Conservation (phyloP, 2,888 invertebrate species). For the Ornithoptera alexandrae region DNA sequence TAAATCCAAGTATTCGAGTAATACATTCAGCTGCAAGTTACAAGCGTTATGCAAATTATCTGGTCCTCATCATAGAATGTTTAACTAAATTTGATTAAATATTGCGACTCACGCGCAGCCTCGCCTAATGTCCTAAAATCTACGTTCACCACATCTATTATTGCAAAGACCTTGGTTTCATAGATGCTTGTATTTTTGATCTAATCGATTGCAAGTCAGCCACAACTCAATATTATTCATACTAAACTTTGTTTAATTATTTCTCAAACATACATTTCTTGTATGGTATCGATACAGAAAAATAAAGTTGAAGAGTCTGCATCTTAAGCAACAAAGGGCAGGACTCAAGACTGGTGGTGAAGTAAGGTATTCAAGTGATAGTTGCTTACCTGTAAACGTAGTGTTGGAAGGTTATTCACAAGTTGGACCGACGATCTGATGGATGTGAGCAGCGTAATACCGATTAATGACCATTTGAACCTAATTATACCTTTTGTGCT, state of each 20-base stretch:
- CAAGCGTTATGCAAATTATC: not conserved
- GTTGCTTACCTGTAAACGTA: no score
- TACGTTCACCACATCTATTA: constrained; percentile 18
- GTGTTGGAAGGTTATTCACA: no score
- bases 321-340: no score
- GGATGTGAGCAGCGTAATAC: no score
- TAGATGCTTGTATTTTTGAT: constrained; percentile 14
- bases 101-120: not conserved
- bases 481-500: no score
- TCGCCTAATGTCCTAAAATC: constrained; percentile 5
- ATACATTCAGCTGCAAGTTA: not conserved
- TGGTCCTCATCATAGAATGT: not conserved
- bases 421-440: no score
- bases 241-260: not conserved
- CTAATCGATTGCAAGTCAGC: constrained; percentile 15
- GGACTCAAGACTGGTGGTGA: no score
- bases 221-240: constrained; percentile 8
- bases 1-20: not conserved
- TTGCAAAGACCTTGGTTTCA: constrained; percentile 11
- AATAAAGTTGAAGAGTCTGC: no score
- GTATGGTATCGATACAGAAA: no score
- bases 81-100: not conserved
- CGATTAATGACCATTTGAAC: no score
- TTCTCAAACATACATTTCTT: not conserved
- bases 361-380: no score